Base-by-base conservation (phyloP, 2,113 vertebrate genomes). In the Ia io region DNA sequence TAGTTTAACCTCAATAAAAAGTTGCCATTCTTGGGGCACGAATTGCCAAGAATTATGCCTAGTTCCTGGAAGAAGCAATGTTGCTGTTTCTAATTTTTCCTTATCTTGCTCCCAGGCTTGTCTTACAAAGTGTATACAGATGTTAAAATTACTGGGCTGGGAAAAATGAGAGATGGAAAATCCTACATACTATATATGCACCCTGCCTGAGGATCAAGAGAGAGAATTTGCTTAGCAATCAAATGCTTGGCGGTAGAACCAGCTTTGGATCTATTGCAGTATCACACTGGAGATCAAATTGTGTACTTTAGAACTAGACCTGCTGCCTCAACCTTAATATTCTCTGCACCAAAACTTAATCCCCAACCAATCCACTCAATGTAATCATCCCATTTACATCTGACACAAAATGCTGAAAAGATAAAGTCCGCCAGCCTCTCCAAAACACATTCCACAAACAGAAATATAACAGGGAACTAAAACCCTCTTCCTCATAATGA, bases 81-180 rank as follows among this genome's bases (percentile, higher is more conserved):
- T 88, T 84, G 9, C 22, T 30, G 71, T 59, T 89, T 91, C 76
- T 77, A 77, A 61, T 6, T 71, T 84, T 88, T 74, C 8, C 53
- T 78, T 40, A 74, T 74, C 94, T 91, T 95, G 16, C 28, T 78
- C 96, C 84, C 37, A 79, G 42, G 32, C 16, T 86, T 94, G 3
- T 65, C 80, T 95, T 94, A 86, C 84, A 90, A 95, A 97, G 51
- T 90, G 51, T 47, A 94, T 28, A 74, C 44, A 92, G 87, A 88
- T 94, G 80, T 88, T 95, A 78, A 95, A 97, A 92, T 78, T 40
- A 74, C 79, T 77, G 79, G 49, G 0, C 53, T 74, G 17, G 28
- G 88, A 94, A 28, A 82, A 88, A 10, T 40, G 32, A 95, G 84
- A 79, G 4, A n/a, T 65, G 10, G 49, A 85, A 95, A 96, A 74